Conservation (phyloP, 2,797 vertebrate species). For the Aphelocoma californica region DNA sequence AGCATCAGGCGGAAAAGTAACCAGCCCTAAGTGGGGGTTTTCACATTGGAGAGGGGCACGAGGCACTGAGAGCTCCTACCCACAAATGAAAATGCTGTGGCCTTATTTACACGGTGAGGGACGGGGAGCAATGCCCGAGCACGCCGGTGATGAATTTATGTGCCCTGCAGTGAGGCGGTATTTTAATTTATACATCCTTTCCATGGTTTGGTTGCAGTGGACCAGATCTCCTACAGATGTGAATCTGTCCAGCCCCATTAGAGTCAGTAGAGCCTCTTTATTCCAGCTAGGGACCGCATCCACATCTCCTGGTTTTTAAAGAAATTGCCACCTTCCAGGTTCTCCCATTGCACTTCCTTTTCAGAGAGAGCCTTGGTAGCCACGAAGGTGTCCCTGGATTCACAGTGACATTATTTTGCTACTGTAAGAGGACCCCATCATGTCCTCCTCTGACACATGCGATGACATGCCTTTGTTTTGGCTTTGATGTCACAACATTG, state of each 20-base stretch:
- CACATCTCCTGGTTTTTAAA: background rate
- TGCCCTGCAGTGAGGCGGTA: background rate
- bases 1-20: background rate
- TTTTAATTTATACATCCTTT: conserved; percentile 6
- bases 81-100: conserved; percentile 53
- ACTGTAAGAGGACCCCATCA: background rate
- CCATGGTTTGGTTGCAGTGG: background rate
- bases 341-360: background rate
- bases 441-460: background rate
- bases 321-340: background rate
- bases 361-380: background rate
- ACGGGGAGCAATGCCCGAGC: background rate
- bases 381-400: background rate
- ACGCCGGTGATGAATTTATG: background rate
- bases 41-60: background rate
- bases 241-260: background rate
- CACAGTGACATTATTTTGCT: background rate
- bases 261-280: background rate
- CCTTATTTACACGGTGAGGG: conserved; percentile 12
- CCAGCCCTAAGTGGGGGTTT: conserved; percentile 26
- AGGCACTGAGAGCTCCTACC: conserved; percentile 27
- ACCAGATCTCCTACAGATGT: background rate
- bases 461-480: conserved; percentile 30
- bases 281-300: background rate
- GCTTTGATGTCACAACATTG: conserved; percentile 37